These are phyloP conservation scores for Aplodontia rufa DNA, from an alignment of 2,113 vertebrate genomes.

Conservation along the genomic window DNA sequence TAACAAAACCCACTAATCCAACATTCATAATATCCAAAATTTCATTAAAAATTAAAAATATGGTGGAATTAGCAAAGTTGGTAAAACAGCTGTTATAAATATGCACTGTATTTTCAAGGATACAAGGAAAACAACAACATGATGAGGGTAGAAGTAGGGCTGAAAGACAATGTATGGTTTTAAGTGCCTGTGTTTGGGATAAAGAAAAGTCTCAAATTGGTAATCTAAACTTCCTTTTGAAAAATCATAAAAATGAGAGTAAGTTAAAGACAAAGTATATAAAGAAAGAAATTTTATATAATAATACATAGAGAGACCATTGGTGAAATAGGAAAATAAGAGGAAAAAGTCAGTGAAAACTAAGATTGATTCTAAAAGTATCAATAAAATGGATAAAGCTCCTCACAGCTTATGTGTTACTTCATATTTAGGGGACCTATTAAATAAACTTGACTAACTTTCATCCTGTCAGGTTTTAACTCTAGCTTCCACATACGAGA, in stretches of 20 bases:
- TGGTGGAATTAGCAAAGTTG: background rate
- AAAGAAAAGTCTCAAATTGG: background rate
- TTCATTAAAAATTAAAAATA: constrained; percentile 19
- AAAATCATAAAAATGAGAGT: background rate
- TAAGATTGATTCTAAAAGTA: background rate
- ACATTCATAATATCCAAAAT: background rate
- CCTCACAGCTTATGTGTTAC: too few species aligned
- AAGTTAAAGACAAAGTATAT: background rate
- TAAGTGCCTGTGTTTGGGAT: background rate
- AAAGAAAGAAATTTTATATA: constrained; percentile 37
- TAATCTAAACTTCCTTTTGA: background rate
- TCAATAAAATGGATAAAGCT: background rate
- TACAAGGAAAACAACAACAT: background rate
- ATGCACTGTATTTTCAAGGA: background rate
- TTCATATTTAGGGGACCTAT: too few species aligned
- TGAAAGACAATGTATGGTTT: background rate
- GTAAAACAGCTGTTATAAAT: constrained; percentile 13
- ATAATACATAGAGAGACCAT: background rate
- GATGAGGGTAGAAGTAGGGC: background rate
- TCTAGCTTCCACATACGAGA: too few species aligned
- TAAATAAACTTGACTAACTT: too few species aligned
- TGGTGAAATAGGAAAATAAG: background rate
- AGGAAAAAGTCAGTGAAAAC: background rate
- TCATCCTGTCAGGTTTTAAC: too few species aligned
- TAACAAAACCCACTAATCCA: background rate